A percentile compares a stretch with the other conserved stretches of the same genome.
These are phyloP conservation scores for Sphyrna mokarran DNA, from an alignment of 2,113 vertebrate genomes.

Conservation along the genomic window DNA sequence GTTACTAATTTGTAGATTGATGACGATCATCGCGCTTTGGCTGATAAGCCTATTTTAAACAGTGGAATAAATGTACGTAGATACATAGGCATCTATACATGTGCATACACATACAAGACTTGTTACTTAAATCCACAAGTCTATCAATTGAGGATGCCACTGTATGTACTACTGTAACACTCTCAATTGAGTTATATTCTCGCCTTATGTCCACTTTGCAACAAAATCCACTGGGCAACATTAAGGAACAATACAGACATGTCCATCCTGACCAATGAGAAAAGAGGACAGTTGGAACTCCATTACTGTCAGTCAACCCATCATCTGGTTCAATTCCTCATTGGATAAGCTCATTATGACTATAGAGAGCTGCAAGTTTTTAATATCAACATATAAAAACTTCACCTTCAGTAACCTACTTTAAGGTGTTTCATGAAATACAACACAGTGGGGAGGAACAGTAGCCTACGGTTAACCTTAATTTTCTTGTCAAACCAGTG, in stretches of 20 bases:
- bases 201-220: neutral
- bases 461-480: neutral
- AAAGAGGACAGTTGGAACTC: neutral
- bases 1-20: neutral
- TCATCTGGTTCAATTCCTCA: neutral
- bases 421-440: neutral
- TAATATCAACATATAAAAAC: neutral
- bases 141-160: neutral
- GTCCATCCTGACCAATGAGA: neutral
- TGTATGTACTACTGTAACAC: neutral
- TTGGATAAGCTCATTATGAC: neutral
- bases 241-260: neutral
- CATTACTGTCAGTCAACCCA: neutral
- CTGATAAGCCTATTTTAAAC: neutral
- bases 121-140: neutral
- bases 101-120: too few relatives aligned
- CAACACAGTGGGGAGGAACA: neutral
- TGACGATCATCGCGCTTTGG: neutral
- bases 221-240: neutral
- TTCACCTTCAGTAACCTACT: neutral
- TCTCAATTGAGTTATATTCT: neutral
- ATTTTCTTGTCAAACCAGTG: neutral
- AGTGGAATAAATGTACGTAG: too few relatives aligned
- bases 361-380: neutral
- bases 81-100: too few relatives aligned